Base-by-base conservation (phyloP, 2,113 vertebrate genomes). In the Eudorcas thomsonii region DNA sequence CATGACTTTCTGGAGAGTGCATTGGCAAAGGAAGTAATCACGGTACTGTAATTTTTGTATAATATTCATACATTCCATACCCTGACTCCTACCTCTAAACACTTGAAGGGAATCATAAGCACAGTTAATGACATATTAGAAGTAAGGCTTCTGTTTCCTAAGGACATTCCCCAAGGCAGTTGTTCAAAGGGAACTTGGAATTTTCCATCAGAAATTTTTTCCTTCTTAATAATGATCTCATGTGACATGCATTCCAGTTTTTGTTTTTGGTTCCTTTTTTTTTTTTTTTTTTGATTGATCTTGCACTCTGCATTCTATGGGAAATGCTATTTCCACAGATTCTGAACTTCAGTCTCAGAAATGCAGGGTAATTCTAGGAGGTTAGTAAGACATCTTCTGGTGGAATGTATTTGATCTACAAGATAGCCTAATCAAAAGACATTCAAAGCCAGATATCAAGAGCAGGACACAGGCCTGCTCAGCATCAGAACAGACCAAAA, bases 151-250 rank as follows among this genome's bases (percentile, higher is more conserved):
- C 60, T 94, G 83, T 84, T 97, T 98, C 88, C 93, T 96, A 96
- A 88, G 59, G 91, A 96, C 74, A 78, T 95, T 92, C 96, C 96
- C 90, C 55, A 81, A 97, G 96, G 97, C 96, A 71, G 28, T 81
- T 77, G 74, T 97, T 97, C 96, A 97, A 97, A 97, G 96, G 39
- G 26, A 92, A 92, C 77, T 54, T 96, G 95, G 96, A 98, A 98
- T 98, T 98, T 98, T 98, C 96, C 98, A 97, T 97, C 95, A 97
- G 91, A 98, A 98, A 94, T 80, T 8, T 93, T 96, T 45, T 92
- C 54, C 77, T 94, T 95, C 90, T 77, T 94, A 94, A 90, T 97
- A 96, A 95, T 95, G 92, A 92, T 91, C 86, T 97, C 89, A 74
- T 64, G 33, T 97, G 91, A 77, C 83, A 54, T 71, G 64, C 97